A percentile compares a stretch with the other conserved stretches of the same genome.
phyloP scores from a whole-genome alignment of 2,113 vertebrate genomes.

The Clarias magur region DNA sequence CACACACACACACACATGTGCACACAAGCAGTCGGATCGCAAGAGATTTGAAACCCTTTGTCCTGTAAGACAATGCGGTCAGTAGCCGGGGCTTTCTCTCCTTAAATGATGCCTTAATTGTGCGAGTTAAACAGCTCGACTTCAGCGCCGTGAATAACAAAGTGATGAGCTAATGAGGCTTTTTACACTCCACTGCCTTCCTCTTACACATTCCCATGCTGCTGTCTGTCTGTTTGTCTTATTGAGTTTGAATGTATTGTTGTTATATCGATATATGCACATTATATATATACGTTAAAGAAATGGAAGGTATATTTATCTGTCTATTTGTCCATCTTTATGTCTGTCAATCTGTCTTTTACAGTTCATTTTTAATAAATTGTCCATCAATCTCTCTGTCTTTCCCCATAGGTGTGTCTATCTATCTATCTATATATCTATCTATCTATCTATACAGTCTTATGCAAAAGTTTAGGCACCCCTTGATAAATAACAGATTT shows the following conservation, averaged over 20 bases:
- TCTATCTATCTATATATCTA: not conserved
- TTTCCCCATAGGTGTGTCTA: not conserved
- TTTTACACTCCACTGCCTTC: slow-evolving; percentile 53
- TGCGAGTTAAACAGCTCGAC: slow-evolving; percentile 72
- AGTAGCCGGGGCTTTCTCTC: slow-evolving; percentile 60
- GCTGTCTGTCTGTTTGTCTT: not conserved
- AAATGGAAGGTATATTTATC: not conserved
- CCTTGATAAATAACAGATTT: too few species aligned
- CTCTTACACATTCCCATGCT: slow-evolving; percentile 64
- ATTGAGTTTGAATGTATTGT: not conserved
- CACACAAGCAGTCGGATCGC: slow-evolving; percentile 23
- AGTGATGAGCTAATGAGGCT: slow-evolving; percentile 57
- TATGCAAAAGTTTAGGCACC: too few species aligned
- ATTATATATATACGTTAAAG: not conserved
- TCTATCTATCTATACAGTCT: not conserved
- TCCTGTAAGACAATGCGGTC: slow-evolving; percentile 68
- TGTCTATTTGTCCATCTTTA: not conserved
- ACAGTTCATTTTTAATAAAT: too few species aligned
- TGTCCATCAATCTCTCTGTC: not conserved
- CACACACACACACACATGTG: not conserved
- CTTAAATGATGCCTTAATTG: slow-evolving; percentile 77
- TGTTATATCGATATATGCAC: not conserved
- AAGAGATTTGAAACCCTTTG: slow-evolving; percentile 66
- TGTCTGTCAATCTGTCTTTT: not conserved
- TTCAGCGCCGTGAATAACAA: slow-evolving; percentile 72